phyloP scores from a whole-genome alignment of 2,888 invertebrate genomes.

The Melangyna quadrimaculata region DNA sequence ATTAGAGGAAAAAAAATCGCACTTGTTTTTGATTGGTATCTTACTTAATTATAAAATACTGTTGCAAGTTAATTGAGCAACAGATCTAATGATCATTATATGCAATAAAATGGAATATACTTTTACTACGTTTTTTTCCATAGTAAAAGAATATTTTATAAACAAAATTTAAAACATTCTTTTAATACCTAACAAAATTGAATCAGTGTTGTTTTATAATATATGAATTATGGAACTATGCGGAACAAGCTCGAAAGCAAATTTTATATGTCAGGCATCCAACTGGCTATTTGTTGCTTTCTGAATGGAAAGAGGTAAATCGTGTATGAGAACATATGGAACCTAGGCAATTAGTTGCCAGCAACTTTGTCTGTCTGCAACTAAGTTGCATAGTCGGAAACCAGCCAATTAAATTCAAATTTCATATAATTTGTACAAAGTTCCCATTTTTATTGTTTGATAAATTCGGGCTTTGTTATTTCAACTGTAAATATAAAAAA shows the following conservation, averaged over 20 bases:
- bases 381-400: too few relatives aligned
- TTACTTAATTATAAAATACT: slow-evolving; percentile 9
- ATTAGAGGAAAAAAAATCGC: slow-evolving; percentile 14
- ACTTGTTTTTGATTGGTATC: slow-evolving; percentile 36
- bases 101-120: not conserved
- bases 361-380: too few relatives aligned
- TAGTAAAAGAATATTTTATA: too few relatives aligned
- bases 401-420: too few relatives aligned
- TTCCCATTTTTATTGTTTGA: too few relatives aligned
- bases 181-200: not conserved
- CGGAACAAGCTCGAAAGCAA: not conserved
- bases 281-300: not conserved
- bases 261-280: not conserved
- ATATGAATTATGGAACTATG: not conserved
- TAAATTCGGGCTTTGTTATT: too few relatives aligned
- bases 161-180: too few relatives aligned
- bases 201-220: not conserved
- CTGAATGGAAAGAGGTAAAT: too few relatives aligned
- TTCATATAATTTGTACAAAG: too few relatives aligned
- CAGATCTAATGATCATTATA: not conserved
- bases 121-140: not conserved
- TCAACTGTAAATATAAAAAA: too few relatives aligned
- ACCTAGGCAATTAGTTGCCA: not conserved
- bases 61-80: slow-evolving; percentile 4
- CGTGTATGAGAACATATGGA: not conserved